Conservation (phyloP, 2,113 vertebrate genomes). For the Balaeniceps rex region DNA sequence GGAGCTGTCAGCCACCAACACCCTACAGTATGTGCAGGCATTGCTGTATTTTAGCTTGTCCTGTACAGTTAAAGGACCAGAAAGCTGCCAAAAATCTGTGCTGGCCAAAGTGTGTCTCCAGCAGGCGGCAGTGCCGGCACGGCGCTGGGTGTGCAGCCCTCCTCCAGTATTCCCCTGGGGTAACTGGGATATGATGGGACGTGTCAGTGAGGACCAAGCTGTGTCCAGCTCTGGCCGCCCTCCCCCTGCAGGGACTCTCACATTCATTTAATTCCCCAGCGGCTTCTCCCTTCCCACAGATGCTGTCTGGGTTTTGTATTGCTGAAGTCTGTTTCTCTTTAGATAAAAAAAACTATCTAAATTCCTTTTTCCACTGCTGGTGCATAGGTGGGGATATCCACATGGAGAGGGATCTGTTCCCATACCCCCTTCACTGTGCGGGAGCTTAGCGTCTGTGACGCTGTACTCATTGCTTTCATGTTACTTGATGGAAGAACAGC, state of each 20-base stretch:
- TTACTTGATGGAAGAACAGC: neutral
- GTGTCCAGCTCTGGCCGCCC: neutral
- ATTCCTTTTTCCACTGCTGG: neutral
- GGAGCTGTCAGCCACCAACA: neutral
- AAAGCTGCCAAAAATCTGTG: neutral
- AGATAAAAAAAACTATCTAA: neutral
- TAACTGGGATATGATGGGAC: neutral
- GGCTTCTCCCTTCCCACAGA: neutral
- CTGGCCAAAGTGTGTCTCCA: neutral
- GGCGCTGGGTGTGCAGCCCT: accelerated
- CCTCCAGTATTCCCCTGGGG: neutral
- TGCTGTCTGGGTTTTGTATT: neutral
- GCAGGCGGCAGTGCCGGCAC: constrained; percentile 16
- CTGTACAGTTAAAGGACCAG: accelerated
- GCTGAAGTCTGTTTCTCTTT: neutral
- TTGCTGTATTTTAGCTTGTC: neutral
- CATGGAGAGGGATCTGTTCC: neutral
- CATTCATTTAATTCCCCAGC: neutral
- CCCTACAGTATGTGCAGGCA: neutral
- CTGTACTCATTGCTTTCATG: neutral
- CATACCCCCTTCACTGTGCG: neutral
- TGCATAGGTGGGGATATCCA: neutral
- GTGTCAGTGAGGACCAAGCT: neutral
- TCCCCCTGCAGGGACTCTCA: neutral
- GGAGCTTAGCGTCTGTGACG: neutral